phyloP scores from a whole-genome alignment of 2,797 vertebrate genomes.

The Caiman crocodilus region DNA sequence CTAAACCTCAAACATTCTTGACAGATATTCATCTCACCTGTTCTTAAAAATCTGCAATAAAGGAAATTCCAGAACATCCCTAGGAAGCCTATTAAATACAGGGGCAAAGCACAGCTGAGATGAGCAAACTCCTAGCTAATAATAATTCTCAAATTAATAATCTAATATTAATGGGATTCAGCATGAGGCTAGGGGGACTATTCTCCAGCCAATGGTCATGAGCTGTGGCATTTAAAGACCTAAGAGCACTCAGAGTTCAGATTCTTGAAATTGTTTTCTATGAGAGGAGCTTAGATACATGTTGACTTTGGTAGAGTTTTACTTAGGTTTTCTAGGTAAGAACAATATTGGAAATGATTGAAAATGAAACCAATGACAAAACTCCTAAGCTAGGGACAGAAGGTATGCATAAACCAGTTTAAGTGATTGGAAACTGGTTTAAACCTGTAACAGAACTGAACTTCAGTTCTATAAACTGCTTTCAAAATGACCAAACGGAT shows the following conservation, averaged over 20 bases:
- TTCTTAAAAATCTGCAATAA: not conserved
- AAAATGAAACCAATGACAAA: not conserved
- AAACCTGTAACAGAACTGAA: no score
- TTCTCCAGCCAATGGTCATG: no score
- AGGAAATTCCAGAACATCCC: not conserved
- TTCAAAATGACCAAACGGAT: no score
- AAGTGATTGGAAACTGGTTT: no score
- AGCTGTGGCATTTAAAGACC: no score
- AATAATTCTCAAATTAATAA: not conserved
- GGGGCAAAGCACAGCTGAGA: not conserved
- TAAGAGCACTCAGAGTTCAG: no score
- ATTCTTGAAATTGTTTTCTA: no score
- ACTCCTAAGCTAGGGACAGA: no score
- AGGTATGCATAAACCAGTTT: no score
- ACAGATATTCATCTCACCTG: not conserved
- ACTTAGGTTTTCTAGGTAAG: fast-evolving
- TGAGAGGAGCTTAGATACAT: no score
- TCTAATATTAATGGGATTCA: not conserved
- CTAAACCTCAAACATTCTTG: not conserved
- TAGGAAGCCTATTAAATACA: not conserved
- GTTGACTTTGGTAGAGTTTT: fast-evolving
- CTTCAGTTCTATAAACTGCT: no score
- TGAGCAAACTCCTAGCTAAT: not conserved
- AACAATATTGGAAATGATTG: not conserved
- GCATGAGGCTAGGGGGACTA: no score